A percentile compares a stretch with the other conserved stretches of the same genome.
Evolutionary conservation across 2,888 invertebrate genomes (phyloP).

Genomic region (Dryocosmus kuriphilus): DNA sequence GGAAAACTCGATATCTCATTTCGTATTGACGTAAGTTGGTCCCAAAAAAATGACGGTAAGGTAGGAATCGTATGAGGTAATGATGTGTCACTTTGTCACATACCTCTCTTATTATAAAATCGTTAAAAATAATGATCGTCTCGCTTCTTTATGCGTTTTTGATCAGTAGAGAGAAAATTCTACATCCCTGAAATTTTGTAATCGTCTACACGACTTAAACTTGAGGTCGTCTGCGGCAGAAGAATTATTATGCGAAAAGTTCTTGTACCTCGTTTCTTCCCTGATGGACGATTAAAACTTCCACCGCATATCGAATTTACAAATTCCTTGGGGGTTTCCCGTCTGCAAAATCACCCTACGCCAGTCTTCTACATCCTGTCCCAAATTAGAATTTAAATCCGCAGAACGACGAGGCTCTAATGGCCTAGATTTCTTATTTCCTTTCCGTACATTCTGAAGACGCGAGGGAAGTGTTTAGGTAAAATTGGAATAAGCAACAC

Average conservation of each 20-base stretch:
- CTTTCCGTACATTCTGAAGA: not conserved
- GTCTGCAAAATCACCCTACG: constrained; percentile 26
- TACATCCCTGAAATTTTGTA: constrained; percentile 20
- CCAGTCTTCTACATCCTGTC: constrained; percentile 13
- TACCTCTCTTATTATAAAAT: not conserved
- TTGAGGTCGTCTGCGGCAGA: constrained; percentile 37
- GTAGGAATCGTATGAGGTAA: too few relatives aligned
- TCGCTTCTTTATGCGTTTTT: not conserved
- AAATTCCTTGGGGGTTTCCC: constrained; percentile 47
- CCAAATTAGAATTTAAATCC: constrained; percentile 42
- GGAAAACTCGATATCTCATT: too few relatives aligned
- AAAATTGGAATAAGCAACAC: not conserved
- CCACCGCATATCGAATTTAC: constrained; percentile 45
- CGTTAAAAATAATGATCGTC: not conserved
- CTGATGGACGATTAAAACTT: constrained; percentile 51
- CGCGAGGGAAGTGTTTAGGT: too few relatives aligned
- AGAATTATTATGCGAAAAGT: constrained; percentile 51
- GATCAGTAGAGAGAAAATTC: constrained; percentile 20
- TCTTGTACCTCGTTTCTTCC: constrained; percentile 44
- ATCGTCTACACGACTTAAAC: constrained; percentile 31
- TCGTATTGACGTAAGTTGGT: too few relatives aligned
- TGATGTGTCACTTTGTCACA: too few relatives aligned
- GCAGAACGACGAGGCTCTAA: constrained; percentile 26
- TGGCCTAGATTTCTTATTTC: constrained; percentile 16
- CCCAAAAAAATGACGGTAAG: too few relatives aligned